Conservation (phyloP, 2,888 invertebrate genomes). For the Leucophora obtusa region DNA sequence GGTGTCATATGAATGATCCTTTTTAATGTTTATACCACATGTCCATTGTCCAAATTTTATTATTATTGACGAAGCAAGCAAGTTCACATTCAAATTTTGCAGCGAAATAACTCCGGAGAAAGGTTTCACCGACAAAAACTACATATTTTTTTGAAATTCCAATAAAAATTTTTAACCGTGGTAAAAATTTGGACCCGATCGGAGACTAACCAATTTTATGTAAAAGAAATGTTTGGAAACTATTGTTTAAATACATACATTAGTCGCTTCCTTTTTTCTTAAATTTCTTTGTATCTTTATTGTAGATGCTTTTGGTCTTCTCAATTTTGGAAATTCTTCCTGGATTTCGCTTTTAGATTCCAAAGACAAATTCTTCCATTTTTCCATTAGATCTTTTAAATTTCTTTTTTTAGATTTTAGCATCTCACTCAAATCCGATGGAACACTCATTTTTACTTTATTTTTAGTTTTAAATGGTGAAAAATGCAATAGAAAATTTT, state of each 20-base stretch:
- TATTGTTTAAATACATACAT: neutral
- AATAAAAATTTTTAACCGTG: no score
- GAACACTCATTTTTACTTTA: neutral
- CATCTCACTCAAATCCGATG: neutral
- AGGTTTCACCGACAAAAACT: no score
- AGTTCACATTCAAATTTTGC: no score
- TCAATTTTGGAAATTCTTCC: conserved; percentile 36
- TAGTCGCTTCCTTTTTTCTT: neutral
- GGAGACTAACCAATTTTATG: no score
- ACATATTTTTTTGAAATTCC: no score
- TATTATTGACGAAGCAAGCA: no score
- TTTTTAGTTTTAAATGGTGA: neutral
- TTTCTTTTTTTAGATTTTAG: neutral
- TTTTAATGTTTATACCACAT: no score
- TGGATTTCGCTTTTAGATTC: neutral
- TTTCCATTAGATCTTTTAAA: neutral
- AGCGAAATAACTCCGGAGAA: no score
- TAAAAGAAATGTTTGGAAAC: no score
- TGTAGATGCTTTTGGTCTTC: conserved; percentile 25
- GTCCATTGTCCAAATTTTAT: no score
- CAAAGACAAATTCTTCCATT: neutral
- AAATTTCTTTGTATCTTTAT: conserved; percentile 7
- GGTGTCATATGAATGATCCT: no score
- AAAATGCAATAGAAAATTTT: neutral
- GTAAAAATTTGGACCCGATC: no score